Conservation (phyloP, 2,113 vertebrate genomes). For the Larimichthys polyactis region DNA sequence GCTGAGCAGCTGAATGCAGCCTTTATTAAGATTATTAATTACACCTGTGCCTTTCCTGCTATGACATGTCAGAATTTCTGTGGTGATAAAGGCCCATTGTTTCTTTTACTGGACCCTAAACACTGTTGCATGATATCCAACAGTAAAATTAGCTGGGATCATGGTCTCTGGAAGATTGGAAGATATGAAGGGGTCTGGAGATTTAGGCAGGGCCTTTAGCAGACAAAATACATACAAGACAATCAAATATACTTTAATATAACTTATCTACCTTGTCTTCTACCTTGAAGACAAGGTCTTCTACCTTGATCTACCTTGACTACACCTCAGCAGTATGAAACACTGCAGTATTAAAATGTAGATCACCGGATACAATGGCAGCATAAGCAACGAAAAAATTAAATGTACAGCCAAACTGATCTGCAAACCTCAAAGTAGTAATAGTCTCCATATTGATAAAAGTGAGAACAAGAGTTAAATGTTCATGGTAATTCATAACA, state of each 20-base stretch:
- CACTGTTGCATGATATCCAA: slow-evolving; percentile 14
- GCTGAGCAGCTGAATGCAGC: background rate
- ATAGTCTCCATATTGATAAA: background rate
- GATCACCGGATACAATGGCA: background rate
- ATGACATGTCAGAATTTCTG: background rate
- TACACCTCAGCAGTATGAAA: background rate
- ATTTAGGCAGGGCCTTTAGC: background rate
- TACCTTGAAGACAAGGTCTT: no score
- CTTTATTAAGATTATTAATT: slow-evolving; percentile 29
- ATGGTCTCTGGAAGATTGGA: background rate
- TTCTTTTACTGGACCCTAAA: background rate
- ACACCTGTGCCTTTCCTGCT: slow-evolving; percentile 12
- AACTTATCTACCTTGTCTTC: background rate
- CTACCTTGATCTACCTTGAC: no score
- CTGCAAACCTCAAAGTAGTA: background rate
- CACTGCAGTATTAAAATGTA: background rate
- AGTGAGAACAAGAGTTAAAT: background rate
- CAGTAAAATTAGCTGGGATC: slow-evolving; percentile 12
- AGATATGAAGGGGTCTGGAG: background rate
- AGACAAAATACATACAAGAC: background rate
- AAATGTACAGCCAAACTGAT: background rate
- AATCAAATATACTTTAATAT: background rate
- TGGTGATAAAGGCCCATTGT: slow-evolving; percentile 15
- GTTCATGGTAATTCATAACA: background rate
- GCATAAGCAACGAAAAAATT: background rate